A percentile compares a stretch with the other conserved stretches of the same genome.
phyloP scores from a whole-genome alignment of 2,888 invertebrate species.

The Piscicola geometra region DNA sequence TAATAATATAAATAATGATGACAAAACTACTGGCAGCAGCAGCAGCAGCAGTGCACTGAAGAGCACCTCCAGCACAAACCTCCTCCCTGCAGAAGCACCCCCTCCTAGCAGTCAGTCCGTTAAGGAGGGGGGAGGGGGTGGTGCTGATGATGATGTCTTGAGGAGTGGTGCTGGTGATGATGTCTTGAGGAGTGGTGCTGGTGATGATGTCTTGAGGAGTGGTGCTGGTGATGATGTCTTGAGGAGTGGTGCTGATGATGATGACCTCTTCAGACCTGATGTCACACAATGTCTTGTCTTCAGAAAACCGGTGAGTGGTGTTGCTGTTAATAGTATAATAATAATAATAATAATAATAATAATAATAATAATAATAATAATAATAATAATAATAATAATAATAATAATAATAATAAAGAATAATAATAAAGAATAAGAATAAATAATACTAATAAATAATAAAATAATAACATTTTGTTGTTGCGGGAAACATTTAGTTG shows the following conservation, averaged over 20 bases:
- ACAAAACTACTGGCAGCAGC: background rate
- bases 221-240: background rate
- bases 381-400: too few species aligned
- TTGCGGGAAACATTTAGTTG: too few species aligned
- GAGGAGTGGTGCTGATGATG: conserved; percentile 8
- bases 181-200: background rate
- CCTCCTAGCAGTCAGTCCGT: too few species aligned
- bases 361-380: too few species aligned
- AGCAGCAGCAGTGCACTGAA: conserved; percentile 5
- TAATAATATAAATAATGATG: conserved; percentile 10
- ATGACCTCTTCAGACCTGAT: background rate
- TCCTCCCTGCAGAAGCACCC: too few species aligned
- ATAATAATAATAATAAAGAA: background rate
- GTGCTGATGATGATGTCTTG: background rate
- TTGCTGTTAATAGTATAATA: background rate
- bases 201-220: too few species aligned
- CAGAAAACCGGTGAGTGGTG: conserved; percentile 13
- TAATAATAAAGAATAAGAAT: too few species aligned
- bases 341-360: too few species aligned
- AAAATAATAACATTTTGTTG: too few species aligned
- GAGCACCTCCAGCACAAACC: too few species aligned
- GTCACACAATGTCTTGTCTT: conserved; percentile 14
- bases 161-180: background rate
- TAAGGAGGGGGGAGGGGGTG: too few species aligned
- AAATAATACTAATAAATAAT: too few species aligned